Percentiles rank a stretch among this genome's conserved stretches.
Conservation (phyloP, 2,888 invertebrate genomes). For the Epirrhoe alternata region DNA sequence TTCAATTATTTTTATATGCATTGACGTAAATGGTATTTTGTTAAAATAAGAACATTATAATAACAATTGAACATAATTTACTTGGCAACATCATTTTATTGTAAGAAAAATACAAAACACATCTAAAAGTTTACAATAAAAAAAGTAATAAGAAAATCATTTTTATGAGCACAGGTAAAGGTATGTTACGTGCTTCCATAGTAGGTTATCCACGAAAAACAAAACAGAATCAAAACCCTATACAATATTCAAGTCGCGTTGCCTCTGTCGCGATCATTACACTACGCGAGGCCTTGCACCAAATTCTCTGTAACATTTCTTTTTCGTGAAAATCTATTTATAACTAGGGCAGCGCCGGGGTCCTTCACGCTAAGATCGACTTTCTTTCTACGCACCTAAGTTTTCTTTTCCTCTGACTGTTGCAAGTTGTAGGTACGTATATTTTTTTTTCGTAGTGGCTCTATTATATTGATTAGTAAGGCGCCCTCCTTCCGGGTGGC, state of each 20-base stretch:
- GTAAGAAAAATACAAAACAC: background rate
- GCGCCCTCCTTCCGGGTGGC: conserved; percentile 73
- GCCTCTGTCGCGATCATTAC: conserved; percentile 57
- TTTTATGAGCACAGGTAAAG: background rate
- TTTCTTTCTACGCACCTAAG: conserved; percentile 45
- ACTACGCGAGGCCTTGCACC: conserved; percentile 78
- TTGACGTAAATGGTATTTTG: conserved; percentile 20
- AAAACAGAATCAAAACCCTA: conserved; percentile 31
- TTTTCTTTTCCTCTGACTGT: conserved; percentile 48
- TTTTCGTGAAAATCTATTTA: conserved; percentile 86
- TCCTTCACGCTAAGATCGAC: conserved; percentile 52
- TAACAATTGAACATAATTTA: background rate
- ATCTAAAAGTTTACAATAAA: background rate
- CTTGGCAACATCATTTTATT: background rate
- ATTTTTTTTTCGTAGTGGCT: conserved; percentile 83
- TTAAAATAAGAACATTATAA: background rate
- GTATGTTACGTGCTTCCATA: background rate
- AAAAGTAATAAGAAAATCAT: background rate
- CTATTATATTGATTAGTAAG: conserved; percentile 85
- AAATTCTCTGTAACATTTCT: conserved; percentile 85
- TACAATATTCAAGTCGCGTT: conserved; percentile 44
- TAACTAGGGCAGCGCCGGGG: conserved; percentile 81
- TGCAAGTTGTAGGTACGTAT: conserved; percentile 63
- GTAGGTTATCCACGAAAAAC: conserved; percentile 20
- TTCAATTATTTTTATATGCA: conserved; percentile 16